Base-by-base conservation (phyloP, 2,888 invertebrate species). In the Serrognathus titanus region DNA sequence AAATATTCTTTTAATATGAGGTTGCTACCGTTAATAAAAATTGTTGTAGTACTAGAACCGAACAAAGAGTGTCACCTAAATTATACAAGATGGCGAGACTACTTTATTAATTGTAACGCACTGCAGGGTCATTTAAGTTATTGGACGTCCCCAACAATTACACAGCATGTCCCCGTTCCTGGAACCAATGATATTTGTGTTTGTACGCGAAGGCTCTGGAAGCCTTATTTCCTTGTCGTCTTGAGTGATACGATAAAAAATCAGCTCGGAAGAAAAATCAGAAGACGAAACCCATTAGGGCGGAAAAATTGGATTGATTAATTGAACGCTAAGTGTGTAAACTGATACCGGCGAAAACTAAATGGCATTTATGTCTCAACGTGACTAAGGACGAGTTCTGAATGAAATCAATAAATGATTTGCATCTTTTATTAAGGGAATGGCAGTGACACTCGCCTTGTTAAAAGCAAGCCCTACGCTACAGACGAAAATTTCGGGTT, bases 331-430 rank as follows among this genome's bases (percentile, higher is more conserved):
- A 36, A 48, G 40, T 53, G 48, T 35, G 54, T 54, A 54, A 54
- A 48, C 49, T 49, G 48, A 54, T 54, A 36, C 49, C 39, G 47
- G 45, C 46, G 48, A 36, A 43, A 49, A 39, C 54, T 40, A 48
- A 11, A 54, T 43, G 43, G 54, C 13, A 24, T 54, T 20, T 48
- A 36, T 43, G 48, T 48, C 41, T 40, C 49, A 16, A 54, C 54
- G 54, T 54, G 54, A 48, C 48, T 54, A 54, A 54, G 54, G 49
- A 49, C 38, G 48, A 48, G 41, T 48, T 48, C 16, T 48, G 41
- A 41, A 54, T 49, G 41, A 31, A 54, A 54, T 54, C 54, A 48
- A 54, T 54, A 54, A 41, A 36, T 48, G 48, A 54, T 54, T 54
- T 48, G 48, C 54, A 54, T 54, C 20, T 13, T 20, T 20, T 16